Evolutionary conservation across 2,113 vertebrate genomes (phyloP).

Genomic region (Lipophrys pholis): DNA sequence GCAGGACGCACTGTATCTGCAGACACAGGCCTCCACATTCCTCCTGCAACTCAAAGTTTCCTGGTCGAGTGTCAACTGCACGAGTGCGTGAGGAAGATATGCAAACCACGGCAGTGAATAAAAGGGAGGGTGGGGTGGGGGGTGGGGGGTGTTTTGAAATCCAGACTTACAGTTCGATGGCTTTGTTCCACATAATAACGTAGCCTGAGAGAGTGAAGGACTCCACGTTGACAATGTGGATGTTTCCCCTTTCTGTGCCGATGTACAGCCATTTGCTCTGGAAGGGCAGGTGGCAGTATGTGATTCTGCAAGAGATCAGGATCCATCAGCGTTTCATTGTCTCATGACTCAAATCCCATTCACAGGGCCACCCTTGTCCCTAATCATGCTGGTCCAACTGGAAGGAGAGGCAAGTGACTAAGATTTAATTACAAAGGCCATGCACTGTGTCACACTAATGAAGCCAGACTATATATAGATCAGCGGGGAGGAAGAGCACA

Average conservation of each 20-base stretch:
- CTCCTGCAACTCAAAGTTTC: slow-evolving; percentile 41
- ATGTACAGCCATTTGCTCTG: slow-evolving; percentile 99
- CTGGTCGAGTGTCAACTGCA: slow-evolving; percentile 27
- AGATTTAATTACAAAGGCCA: slow-evolving; percentile 71
- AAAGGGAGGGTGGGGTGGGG: background rate
- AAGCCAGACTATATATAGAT: slow-evolving; percentile 64
- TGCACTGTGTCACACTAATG: slow-evolving; percentile 71
- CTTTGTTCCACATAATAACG: slow-evolving; percentile 99
- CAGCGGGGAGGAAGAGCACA: slow-evolving; percentile 6
- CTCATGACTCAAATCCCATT: slow-evolving; percentile 45
- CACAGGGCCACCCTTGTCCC: slow-evolving; percentile 33
- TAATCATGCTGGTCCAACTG: slow-evolving; percentile 55
- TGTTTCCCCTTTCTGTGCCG: slow-evolving; percentile 96
- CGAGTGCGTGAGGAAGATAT: slow-evolving; percentile 25
- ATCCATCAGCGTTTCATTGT: slow-evolving; percentile 64
- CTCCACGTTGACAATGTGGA: slow-evolving; percentile 99
- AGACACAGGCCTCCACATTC: slow-evolving; percentile 14
- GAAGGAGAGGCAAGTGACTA: slow-evolving; percentile 58
- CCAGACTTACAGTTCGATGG: slow-evolving; percentile 97
- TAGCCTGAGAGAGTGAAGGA: slow-evolving; percentile 99
- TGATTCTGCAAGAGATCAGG: slow-evolving; percentile 89
- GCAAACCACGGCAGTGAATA: background rate
- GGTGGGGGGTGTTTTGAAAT: background rate
- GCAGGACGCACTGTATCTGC: slow-evolving; percentile 43
- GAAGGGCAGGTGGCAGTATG: slow-evolving; percentile 98